Evolutionary conservation across 1,140 invertebrate species (phyloP).

Genomic region (Diorhabda carinulata): DNA sequence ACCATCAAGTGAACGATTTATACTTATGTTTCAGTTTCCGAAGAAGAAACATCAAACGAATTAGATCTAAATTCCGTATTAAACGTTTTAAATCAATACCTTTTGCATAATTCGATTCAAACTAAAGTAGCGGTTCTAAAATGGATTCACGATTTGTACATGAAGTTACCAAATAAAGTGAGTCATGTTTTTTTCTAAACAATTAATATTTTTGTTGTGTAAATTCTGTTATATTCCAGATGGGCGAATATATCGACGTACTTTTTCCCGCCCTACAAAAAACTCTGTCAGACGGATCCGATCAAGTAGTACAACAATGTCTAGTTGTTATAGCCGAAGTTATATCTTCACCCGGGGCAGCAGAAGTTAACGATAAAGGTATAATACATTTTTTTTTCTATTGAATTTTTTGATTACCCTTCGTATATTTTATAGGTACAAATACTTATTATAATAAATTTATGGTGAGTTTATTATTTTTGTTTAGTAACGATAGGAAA

Average conservation of each 20-base stretch:
- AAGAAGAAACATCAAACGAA: slow-evolving; percentile 33
- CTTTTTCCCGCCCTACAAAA: slow-evolving; percentile 82
- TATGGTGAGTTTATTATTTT: slow-evolving; percentile 75
- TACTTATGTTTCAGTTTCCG: slow-evolving; percentile 18
- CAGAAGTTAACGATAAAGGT: slow-evolving; percentile 39
- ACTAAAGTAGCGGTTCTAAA: slow-evolving; percentile 90
- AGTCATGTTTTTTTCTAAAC: not conserved
- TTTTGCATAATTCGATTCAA: slow-evolving; percentile 82
- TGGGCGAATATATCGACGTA: slow-evolving; percentile 77
- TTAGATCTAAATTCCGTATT: slow-evolving; percentile 78
- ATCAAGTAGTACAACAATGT: slow-evolving; percentile 89
- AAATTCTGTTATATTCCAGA: slow-evolving; percentile 52
- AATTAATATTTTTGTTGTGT: not conserved
- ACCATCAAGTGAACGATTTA: no score
- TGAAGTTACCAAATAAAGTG: slow-evolving; percentile 66
- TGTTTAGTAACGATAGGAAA: slow-evolving; percentile 80
- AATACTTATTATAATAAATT: slow-evolving; percentile 55
- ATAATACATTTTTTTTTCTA: slow-evolving; percentile 1
- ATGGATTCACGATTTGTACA: slow-evolving; percentile 91
- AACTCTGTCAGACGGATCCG: slow-evolving; percentile 82
- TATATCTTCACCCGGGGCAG: slow-evolving; percentile 55
- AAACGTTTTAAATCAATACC: slow-evolving; percentile 76
- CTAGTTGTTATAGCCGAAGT: slow-evolving; percentile 89
- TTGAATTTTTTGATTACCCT: slow-evolving; percentile 3
- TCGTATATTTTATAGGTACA: slow-evolving; percentile 13